These are phyloP conservation scores for Piscicola geometra DNA, from an alignment of 2,888 invertebrate species.

Conservation along the genomic window DNA sequence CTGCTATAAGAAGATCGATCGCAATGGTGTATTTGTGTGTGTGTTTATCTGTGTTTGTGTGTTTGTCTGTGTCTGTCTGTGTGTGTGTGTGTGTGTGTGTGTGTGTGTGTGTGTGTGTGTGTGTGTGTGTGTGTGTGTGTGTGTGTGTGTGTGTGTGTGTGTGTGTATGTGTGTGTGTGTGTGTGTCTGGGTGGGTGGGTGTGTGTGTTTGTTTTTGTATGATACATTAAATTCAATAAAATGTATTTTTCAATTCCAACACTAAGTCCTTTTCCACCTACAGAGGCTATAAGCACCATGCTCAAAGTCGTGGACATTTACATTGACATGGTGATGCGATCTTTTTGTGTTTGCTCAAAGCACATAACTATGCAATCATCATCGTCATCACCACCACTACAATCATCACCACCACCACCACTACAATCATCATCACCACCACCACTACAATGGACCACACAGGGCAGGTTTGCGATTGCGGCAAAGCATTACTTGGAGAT, in stretches of 20 bases:
- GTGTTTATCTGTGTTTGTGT: too few species aligned
- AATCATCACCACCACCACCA: neutral
- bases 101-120: too few species aligned
- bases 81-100: too few species aligned
- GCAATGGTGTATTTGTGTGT: conserved; percentile 53
- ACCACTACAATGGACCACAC: conserved; percentile 35
- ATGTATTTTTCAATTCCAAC: neutral
- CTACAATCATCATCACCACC: neutral
- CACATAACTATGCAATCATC: neutral
- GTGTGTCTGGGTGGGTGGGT: too few species aligned
- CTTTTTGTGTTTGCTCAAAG: conserved; percentile 37
- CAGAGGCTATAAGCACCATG: conserved; percentile 82
- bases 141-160: too few species aligned
- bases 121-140: too few species aligned
- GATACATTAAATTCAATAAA: neutral
- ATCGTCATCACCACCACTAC: neutral
- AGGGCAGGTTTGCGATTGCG: conserved; percentile 88
- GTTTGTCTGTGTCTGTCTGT: too few species aligned
- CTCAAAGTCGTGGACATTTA: conserved; percentile 92
- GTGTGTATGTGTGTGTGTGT: too few species aligned
- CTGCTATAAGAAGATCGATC: conserved; percentile 68
- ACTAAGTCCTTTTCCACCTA: conserved; percentile 43
- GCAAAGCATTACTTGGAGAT: conserved; percentile 91
- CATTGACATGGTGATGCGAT: conserved; percentile 86
- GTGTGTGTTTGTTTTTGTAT: too few species aligned